phyloP scores from a whole-genome alignment of 2,888 invertebrate species.

The Drosophila pegasa region DNA sequence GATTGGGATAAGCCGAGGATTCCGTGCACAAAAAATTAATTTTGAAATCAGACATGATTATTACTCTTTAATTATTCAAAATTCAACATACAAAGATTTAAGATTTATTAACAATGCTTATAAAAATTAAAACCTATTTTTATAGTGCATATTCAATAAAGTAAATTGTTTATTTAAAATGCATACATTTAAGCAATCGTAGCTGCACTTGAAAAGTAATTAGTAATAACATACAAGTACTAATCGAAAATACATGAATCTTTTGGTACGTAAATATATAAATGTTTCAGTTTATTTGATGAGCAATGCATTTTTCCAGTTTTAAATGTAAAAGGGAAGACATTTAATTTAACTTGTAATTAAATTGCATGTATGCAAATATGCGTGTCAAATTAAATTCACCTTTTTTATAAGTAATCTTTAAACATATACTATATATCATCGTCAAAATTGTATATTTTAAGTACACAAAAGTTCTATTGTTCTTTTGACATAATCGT shows the following conservation, averaged over 20 bases:
- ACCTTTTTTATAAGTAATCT: background rate
- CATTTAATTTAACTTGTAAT: slow-evolving; percentile 3
- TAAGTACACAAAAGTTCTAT: background rate
- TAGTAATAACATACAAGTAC: slow-evolving; percentile 24
- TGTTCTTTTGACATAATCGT: slow-evolving; percentile 1
- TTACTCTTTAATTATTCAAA: slow-evolving; percentile 42
- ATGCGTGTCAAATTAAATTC: background rate
- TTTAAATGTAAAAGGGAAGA: slow-evolving; percentile 21
- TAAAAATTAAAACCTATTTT: slow-evolving; percentile 34
- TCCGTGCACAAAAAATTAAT: background rate
- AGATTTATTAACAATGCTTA: slow-evolving; percentile 45
- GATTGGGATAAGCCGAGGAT: too few species aligned
- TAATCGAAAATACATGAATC: slow-evolving; percentile 31
- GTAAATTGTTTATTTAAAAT: slow-evolving; percentile 30
- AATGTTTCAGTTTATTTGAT: slow-evolving; percentile 20
- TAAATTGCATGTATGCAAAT: background rate
- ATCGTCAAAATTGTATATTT: background rate
- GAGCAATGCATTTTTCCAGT: slow-evolving; percentile 28
- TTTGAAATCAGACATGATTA: slow-evolving; percentile 21
- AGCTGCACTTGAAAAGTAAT: slow-evolving; percentile 21
- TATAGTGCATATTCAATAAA: slow-evolving; percentile 32
- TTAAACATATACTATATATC: background rate
- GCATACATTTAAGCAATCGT: slow-evolving; percentile 17
- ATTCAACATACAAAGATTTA: slow-evolving; percentile 42
- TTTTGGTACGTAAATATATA: slow-evolving; percentile 5